Percentiles rank a stretch among this genome's conserved stretches.
These are phyloP conservation scores for Lysiphlebus fabarum DNA, from an alignment of 1,140 invertebrate species.

Conservation along the genomic window DNA sequence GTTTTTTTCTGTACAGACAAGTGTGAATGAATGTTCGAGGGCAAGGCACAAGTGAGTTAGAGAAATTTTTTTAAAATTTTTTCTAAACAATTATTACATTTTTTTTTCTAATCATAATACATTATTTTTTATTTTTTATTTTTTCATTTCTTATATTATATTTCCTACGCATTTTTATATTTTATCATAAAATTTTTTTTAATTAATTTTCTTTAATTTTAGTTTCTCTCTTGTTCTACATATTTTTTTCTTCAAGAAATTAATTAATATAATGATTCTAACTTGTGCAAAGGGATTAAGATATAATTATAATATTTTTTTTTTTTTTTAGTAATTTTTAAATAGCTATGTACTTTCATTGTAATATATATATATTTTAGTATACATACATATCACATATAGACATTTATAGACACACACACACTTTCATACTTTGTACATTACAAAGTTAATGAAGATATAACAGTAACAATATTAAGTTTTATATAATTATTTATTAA, in stretches of 20 bases:
- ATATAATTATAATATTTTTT: slow-evolving; percentile 26
- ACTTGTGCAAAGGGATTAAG: neutral
- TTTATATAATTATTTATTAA: no score
- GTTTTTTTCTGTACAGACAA: slow-evolving; percentile 25
- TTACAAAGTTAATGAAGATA: no score
- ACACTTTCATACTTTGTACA: no score
- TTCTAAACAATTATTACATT: neutral
- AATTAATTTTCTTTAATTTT: slow-evolving; percentile 4
- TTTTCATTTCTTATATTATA: slow-evolving; percentile 11
- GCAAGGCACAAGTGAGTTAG: slow-evolving; percentile 47
- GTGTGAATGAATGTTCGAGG: slow-evolving; percentile 36
- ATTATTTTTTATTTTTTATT: slow-evolving; percentile 9
- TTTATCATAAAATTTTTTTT: neutral
- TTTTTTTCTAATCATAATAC: slow-evolving; percentile 13
- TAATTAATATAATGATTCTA: neutral
- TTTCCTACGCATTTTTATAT: no score
- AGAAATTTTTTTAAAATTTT: slow-evolving; percentile 27
- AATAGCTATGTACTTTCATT: slow-evolving; percentile 40
- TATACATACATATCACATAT: slow-evolving; percentile 18
- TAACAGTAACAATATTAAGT: no score
- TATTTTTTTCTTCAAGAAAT: neutral
- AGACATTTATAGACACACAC: slow-evolving; percentile 3
- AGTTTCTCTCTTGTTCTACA: neutral
- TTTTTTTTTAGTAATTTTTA: slow-evolving; percentile 18
- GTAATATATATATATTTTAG: slow-evolving; percentile 30